Conservation (phyloP, 1,140 invertebrate genomes). For the Pomacea maculata region DNA sequence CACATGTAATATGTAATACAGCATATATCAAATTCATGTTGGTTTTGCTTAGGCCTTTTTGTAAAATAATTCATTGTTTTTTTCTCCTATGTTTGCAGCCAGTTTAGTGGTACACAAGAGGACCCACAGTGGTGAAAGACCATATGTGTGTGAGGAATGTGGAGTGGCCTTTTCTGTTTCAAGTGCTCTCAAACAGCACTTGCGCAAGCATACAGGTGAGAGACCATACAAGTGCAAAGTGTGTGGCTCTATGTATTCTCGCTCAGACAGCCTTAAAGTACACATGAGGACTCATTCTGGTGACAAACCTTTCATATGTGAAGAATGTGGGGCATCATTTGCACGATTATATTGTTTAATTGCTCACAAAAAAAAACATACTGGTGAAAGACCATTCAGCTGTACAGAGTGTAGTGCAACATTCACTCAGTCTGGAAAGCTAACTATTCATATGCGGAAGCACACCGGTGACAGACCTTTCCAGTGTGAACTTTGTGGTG, state of each 20-base stretch:
- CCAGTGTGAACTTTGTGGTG: slow-evolving; percentile 39
- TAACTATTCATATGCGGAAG: slow-evolving; percentile 29
- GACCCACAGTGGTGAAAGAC: slow-evolving; percentile 38
- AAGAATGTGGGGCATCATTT: slow-evolving; percentile 35
- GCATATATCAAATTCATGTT: no score
- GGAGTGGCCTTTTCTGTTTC: slow-evolving; percentile 94
- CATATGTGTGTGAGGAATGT: slow-evolving; percentile 83
- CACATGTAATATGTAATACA: no score
- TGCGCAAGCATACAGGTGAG: slow-evolving; percentile 95
- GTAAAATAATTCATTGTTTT: no score
- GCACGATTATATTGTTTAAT: slow-evolving; percentile 19
- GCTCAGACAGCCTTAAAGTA: slow-evolving; percentile 34
- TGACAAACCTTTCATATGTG: slow-evolving; percentile 35
- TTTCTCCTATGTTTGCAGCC: slow-evolving; percentile 6
- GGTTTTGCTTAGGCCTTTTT: no score
- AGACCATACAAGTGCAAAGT: slow-evolving; percentile 97
- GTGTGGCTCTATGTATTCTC: slow-evolving; percentile 68
- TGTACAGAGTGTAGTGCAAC: slow-evolving; percentile 31
- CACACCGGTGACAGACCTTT: slow-evolving; percentile 26
- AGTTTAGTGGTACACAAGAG: slow-evolving; percentile 33
- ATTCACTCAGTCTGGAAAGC: slow-evolving; percentile 21
- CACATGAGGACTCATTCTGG: slow-evolving; percentile 69
- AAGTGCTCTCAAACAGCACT: slow-evolving; percentile 91
- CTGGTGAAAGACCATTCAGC: slow-evolving; percentile 24
- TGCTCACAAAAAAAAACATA: slow-evolving; percentile 34